Conservation (phyloP, 2,888 invertebrate species). For the Epinotia bilunana region DNA sequence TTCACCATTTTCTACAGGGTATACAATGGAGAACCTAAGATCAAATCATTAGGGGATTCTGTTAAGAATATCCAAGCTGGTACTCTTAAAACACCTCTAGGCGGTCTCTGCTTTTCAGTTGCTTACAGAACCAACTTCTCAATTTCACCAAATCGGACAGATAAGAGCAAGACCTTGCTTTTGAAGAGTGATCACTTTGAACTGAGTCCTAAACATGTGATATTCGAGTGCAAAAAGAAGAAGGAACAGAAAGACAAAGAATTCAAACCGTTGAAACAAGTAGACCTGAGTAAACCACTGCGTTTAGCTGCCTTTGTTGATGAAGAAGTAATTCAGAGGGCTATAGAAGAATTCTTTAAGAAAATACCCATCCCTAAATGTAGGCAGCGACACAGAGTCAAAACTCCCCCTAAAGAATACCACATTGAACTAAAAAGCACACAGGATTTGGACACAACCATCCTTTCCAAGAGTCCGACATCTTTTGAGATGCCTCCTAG, state of each 20-base stretch:
- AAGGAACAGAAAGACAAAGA: conserved; percentile 77
- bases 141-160: conserved; percentile 92
- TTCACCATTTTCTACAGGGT: conserved; percentile 96
- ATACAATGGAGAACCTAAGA: conserved; percentile 91
- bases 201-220: conserved; percentile 87
- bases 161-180: conserved; percentile 88
- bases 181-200: conserved; percentile 98
- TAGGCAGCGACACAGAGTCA: conserved; percentile 72
- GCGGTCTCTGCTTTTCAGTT: conserved; percentile 92
- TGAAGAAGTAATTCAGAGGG: conserved; percentile 65
- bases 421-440: conserved; percentile 67
- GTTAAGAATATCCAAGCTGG: conserved; percentile 93
- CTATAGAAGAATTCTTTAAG: conserved; percentile 70
- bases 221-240: conserved; percentile 85
- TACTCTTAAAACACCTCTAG: conserved; percentile 93
- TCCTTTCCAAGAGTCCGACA: conserved; percentile 71
- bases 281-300: conserved; percentile 89
- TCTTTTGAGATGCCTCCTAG: conserved; percentile 75
- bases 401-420: conserved; percentile 51
- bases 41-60: conserved; percentile 91
- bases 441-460: conserved; percentile 65
- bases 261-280: conserved; percentile 60
- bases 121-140: conserved; percentile 96
- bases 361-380: conserved; percentile 72
- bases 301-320: conserved; percentile 91